phyloP scores from a whole-genome alignment of 2,113 vertebrate species.

The Dromas ardeola region DNA sequence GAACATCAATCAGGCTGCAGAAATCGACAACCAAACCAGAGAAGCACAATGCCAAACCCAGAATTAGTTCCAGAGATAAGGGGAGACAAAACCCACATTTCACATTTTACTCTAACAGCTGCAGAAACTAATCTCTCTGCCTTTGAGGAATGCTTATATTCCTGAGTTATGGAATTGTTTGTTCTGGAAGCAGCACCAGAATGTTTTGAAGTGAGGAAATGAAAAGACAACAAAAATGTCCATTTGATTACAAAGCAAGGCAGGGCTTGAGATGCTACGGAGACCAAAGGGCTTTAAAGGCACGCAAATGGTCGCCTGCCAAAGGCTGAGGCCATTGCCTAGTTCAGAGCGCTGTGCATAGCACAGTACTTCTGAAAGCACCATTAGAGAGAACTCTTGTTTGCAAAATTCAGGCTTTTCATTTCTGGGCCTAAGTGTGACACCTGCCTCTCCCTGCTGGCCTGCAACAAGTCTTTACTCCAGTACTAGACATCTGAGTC shows the following conservation, averaged over 20 bases:
- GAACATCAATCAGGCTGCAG: slow-evolving; percentile 18
- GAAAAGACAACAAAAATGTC: not conserved
- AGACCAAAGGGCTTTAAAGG: not conserved
- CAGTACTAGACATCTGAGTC: rapidly evolving
- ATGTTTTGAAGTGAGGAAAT: not conserved
- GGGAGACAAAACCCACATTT: not conserved
- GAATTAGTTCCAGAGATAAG: slow-evolving; percentile 31
- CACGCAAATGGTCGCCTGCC: not conserved
- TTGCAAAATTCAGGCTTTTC: not conserved
- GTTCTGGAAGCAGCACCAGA: not conserved
- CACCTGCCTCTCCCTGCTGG: not conserved
- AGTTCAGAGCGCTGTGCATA: not conserved
- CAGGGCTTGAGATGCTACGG: not conserved
- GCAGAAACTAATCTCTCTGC: not conserved
- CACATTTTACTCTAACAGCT: not conserved
- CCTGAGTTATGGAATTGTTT: not conserved
- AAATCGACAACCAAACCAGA: not conserved
- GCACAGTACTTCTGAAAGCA: not conserved
- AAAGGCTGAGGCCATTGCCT: not conserved
- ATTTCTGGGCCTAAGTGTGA: not conserved
- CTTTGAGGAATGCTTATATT: not conserved
- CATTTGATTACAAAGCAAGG: not conserved
- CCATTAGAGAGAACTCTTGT: not conserved
- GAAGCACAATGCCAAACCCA: slow-evolving; percentile 34
- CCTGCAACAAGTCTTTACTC: not conserved